Percentiles rank a stretch among this genome's conserved stretches.
phyloP scores from a whole-genome alignment of 1,140 invertebrate genomes.

The Akabosia matsudoensis region DNA sequence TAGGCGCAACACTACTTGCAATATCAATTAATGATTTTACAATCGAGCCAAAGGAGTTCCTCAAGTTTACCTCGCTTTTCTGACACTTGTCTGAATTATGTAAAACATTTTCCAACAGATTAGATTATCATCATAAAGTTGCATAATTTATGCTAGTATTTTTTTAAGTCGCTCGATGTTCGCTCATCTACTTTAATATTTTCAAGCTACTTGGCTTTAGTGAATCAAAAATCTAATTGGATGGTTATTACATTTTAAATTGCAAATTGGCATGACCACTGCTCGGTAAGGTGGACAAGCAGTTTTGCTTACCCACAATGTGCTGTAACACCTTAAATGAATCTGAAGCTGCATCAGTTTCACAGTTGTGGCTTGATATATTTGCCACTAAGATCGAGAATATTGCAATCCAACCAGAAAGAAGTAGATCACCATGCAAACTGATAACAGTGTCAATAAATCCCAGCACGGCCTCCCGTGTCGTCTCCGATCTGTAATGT shows the following conservation, averaged over 20 bases:
- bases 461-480: slow-evolving; percentile 2
- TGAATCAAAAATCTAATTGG: too few species aligned
- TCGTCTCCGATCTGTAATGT: slow-evolving; percentile 1
- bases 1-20: background rate
- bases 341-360: background rate
- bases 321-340: slow-evolving; percentile 6
- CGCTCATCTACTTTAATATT: too few species aligned
- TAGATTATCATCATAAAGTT: background rate
- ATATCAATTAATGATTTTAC: background rate
- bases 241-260: too few species aligned
- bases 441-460: slow-evolving; percentile 18
- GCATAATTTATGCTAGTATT: too few species aligned
- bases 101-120: slow-evolving; percentile 1
- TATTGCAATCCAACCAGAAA: slow-evolving; percentile 27
- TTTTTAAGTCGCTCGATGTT: too few species aligned
- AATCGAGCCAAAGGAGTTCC: slow-evolving; percentile 11
- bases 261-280: too few species aligned
- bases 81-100: slow-evolving; percentile 6
- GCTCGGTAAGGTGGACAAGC: background rate
- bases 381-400: slow-evolving; percentile 14
- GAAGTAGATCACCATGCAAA: slow-evolving; percentile 8
- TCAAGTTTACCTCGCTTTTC: slow-evolving; percentile 18
- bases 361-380: slow-evolving; percentile 7
- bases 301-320: slow-evolving; percentile 6
- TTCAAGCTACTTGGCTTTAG: too few species aligned